phyloP scores from a whole-genome alignment of 1,140 invertebrate species.

The Lordiphosa collinella region DNA sequence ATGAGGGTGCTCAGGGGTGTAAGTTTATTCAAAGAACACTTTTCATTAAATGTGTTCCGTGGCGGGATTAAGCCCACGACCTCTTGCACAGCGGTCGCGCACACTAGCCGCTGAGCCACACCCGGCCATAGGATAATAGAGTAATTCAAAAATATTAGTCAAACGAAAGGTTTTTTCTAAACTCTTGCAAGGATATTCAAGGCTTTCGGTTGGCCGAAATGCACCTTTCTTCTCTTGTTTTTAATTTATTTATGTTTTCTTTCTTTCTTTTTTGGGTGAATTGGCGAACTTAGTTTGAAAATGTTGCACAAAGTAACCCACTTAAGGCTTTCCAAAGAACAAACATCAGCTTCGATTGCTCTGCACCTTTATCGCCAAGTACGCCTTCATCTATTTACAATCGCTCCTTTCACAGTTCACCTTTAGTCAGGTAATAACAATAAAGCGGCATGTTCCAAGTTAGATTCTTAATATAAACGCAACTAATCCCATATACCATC shows the following conservation, averaged over 20 bases:
- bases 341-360: conserved; percentile 80
- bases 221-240: conserved; percentile 3
- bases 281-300: conserved; percentile 79
- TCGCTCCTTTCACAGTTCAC: conserved; percentile 79
- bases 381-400: conserved; percentile 81
- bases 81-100: too few species aligned
- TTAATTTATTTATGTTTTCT: conserved; percentile 46
- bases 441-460: conserved; percentile 28
- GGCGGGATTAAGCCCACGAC: too few species aligned
- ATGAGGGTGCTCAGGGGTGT: too few species aligned
- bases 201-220: background rate
- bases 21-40: too few species aligned
- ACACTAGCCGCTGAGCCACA: too few species aligned
- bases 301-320: conserved; percentile 80
- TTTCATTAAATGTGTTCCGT: too few species aligned
- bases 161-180: too few species aligned
- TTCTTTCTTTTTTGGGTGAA: conserved; percentile 67
- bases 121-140: too few species aligned
- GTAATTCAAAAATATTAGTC: too few species aligned
- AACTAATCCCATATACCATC: background rate
- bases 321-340: conserved; percentile 80
- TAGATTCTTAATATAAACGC: background rate
- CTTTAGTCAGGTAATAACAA: conserved; percentile 76
- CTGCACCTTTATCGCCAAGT: conserved; percentile 81
- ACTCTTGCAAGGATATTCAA: conserved; percentile 4